Conservation (phyloP, 2,888 invertebrate species). For the Trisateles emortualis region DNA sequence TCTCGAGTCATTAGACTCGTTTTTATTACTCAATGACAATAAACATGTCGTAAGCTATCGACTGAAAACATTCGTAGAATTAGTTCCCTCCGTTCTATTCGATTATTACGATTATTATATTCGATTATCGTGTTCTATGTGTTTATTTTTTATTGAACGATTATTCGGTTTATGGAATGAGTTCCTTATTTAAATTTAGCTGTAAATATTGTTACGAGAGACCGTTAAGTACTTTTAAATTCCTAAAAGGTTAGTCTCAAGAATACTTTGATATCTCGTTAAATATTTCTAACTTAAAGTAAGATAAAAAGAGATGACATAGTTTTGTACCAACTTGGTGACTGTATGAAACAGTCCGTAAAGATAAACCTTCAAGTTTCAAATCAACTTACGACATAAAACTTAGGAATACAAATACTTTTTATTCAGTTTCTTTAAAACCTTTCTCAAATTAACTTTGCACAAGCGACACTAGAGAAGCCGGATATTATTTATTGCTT, state of each 20-base stretch:
- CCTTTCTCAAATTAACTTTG: constrained; percentile 49
- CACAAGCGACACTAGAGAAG: constrained; percentile 44
- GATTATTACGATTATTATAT: constrained; percentile 78
- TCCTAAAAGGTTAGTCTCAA: too few species aligned
- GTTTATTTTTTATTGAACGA: constrained; percentile 61
- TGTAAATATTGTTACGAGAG: constrained; percentile 7
- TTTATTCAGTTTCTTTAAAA: constrained; percentile 37
- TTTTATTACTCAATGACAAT: constrained; percentile 84
- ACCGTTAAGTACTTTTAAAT: too few species aligned
- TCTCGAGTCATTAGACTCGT: constrained; percentile 84
- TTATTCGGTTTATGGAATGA: constrained; percentile 48
- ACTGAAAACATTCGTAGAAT: constrained; percentile 84
- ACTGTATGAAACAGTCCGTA: constrained; percentile 12
- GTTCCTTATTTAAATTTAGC: constrained; percentile 19
- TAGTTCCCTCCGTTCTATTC: constrained; percentile 72
- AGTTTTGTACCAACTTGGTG: constrained; percentile 20
- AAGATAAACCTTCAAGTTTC: constrained; percentile 19
- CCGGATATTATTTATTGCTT: constrained; percentile 77
- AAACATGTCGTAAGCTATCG: constrained; percentile 85
- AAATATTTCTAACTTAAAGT: neutral
- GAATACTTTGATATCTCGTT: too few species aligned
- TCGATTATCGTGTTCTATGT: constrained; percentile 64
- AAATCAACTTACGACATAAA: constrained; percentile 19
- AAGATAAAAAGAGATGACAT: constrained; percentile 3
- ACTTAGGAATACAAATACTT: constrained; percentile 24